Base-by-base conservation (phyloP, 2,888 invertebrate genomes). In the Machimus atricapillus region DNA sequence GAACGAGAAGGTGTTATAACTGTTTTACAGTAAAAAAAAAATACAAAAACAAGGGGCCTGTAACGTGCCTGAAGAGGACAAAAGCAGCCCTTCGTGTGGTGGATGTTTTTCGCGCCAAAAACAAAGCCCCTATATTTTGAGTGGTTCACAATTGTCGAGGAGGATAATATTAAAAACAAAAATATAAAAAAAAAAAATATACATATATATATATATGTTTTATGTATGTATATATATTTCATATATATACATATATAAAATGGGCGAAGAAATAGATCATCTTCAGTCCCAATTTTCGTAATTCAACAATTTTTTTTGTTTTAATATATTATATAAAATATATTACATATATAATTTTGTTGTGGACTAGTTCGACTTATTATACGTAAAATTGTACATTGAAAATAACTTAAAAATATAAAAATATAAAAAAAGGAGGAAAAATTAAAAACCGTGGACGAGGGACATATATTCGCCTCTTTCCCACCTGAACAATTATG, bases 401-500 rank as follows among this genome's bases (percentile, higher is more conserved):
- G 43, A 12, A 43, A 46, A 46, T 12, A 12, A 46, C 34, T 34
- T 34, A 16, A 46, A 46, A 14, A 2, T 4, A 31, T 31, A 31
- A 34, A 7, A 4, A 7, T 34, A 34, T 34, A 34, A 34, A 34
- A 0, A 16, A 16, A 12, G 12, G 12, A 43, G 43, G 1, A 1
- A 4, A 40, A 43, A 74, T 1, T 31, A 31, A 19, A 74, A 74
- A 34, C 7, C 7, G 34, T 34, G 34, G 34, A 7, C 34, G 34
- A 34, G 34, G 7, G 7, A 7, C 34, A 34, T 34, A 40, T 40
- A 40, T 40, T 40, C 12, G 40, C 40, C 40, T 40, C 85, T 85
- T 74, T 46, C 46, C 73, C 46, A 76, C 14, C 31, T 76, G 37
- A 86, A 56, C 37, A 77, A 86, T 58, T 86, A 86, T 86, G 86